A percentile compares a stretch with the other conserved stretches of the same genome.
Evolutionary conservation across 2,888 invertebrate species (phyloP).

Genomic region (Antheraea yamamai): DNA sequence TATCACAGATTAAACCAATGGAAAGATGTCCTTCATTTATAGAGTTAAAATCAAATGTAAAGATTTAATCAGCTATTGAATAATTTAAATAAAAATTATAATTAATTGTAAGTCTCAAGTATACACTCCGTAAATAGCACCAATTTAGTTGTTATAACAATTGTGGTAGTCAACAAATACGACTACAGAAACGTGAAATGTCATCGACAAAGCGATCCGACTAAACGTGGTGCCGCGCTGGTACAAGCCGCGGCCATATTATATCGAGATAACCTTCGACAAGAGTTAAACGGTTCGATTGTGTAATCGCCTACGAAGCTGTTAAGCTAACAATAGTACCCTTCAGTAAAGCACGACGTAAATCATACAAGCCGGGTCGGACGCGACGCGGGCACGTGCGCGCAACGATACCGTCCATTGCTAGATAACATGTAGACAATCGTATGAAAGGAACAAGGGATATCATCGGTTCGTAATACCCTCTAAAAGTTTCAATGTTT

Average conservation of each 20-base stretch:
- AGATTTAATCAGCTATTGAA: background rate
- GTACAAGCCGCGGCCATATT: conserved; percentile 27
- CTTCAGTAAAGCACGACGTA: conserved; percentile 65
- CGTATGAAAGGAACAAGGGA: conserved; percentile 25
- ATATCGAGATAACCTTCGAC: conserved; percentile 62
- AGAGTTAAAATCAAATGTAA: too few species aligned
- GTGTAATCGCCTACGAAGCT: conserved; percentile 61
- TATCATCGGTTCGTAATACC: background rate
- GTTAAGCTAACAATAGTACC: conserved; percentile 68
- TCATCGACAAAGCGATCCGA: conserved; percentile 29
- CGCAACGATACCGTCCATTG: conserved; percentile 48
- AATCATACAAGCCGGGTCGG: conserved; percentile 64
- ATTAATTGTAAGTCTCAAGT: background rate
- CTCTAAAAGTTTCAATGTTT: conserved; percentile 29
- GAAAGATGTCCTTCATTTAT: too few species aligned
- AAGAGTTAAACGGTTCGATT: conserved; percentile 64
- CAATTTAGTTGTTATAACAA: conserved; percentile 12
- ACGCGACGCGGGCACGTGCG: conserved; percentile 65
- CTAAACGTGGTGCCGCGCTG: background rate
- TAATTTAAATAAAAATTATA: background rate
- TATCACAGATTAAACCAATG: too few species aligned
- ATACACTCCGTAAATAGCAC: background rate
- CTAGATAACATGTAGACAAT: conserved; percentile 49
- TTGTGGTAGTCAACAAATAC: conserved; percentile 13
- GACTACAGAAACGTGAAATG: conserved; percentile 68